A percentile compares a stretch with the other conserved stretches of the same genome.
Conservation (phyloP, 64 coral and sea anemone species). For the Montipora cactus region DNA sequence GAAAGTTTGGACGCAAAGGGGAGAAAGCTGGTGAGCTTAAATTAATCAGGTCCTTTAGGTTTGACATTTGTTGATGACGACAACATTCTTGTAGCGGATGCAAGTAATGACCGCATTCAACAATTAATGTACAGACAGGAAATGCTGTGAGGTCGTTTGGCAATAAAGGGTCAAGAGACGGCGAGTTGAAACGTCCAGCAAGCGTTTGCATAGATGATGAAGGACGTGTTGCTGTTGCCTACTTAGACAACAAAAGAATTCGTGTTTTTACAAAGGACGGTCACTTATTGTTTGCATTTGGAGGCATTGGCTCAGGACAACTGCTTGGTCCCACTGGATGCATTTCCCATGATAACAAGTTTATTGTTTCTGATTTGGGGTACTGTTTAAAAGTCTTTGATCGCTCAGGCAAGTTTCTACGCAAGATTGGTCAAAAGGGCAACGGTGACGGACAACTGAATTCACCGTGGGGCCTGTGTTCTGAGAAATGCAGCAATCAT, state of each 20-base stretch:
- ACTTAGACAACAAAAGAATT: background rate
- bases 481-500: slow-evolving; percentile 32
- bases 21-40: background rate
- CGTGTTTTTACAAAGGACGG: slow-evolving; percentile 23
- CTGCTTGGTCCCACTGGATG: background rate
- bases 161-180: background rate
- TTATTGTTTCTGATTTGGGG: slow-evolving; percentile 39
- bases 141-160: background rate
- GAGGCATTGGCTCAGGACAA: background rate
- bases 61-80: slow-evolving; percentile 33
- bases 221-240: background rate
- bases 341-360: background rate
- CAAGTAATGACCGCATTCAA: background rate
- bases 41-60: background rate
- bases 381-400: slow-evolving; percentile 60
- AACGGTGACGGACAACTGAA: slow-evolving; percentile 27
- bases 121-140: slow-evolving; percentile 2
- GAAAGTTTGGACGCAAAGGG: slow-evolving; percentile 5
- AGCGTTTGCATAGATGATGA: slow-evolving; percentile 2
- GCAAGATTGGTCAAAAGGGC: slow-evolving; percentile 43
- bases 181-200: background rate
- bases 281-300: slow-evolving; percentile 1
- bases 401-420: background rate
- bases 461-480: background rate
- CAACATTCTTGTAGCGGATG: slow-evolving; percentile 18